Evolutionary conservation across 2,888 invertebrate species (phyloP), one percentile per base, ranked within the genome.

Genomic region (Brassicogethes aeneus): DNA sequence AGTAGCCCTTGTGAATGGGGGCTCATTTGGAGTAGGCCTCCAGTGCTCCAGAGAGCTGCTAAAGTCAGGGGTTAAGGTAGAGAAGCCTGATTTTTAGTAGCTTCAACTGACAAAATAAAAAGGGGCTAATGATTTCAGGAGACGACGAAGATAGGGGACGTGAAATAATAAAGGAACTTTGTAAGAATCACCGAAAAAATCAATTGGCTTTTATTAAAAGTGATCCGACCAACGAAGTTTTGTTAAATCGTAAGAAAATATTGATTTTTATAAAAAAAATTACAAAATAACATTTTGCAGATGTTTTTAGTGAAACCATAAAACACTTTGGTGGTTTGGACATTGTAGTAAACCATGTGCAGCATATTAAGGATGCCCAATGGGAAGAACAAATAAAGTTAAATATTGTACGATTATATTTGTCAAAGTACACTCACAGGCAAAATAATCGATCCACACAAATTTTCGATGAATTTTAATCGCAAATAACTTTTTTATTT

Each of bases 141-240:
- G 42, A 46, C 2, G 45, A 60, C 36, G 51, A 52, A 31, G 42
- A 46, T 16, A 48, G 45, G 38, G 82, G 81, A 10, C 78, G 79
- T 52, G 74, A 76, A 56, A 70, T 80, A 17, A 71, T 75, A 1
- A 75, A 77, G 42, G 74, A 75, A 42, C 64, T 82, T 16, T 73
- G 75, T 12, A 68, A 72, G 15, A 76, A 78, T 54, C 79, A 76
- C 56, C 82, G 82, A 31, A 72, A 78, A 49, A 77, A 79, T 57
- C 77, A 75, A 44, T 77, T 79, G 2, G 66, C 82, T 42, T 83
- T 81, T 57, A 80, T 80, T 52, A 77, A 76, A 43, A 80, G 80
- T 52, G 82, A 83, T 58, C 81, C 82, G 46, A 81, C 80, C 0
- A 80, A 82, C 59, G 79, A 79, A 57, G 75, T 76, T 13, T 79